Base-by-base conservation (phyloP, 2,888 invertebrate species). In the Drosophila stalkeri region DNA sequence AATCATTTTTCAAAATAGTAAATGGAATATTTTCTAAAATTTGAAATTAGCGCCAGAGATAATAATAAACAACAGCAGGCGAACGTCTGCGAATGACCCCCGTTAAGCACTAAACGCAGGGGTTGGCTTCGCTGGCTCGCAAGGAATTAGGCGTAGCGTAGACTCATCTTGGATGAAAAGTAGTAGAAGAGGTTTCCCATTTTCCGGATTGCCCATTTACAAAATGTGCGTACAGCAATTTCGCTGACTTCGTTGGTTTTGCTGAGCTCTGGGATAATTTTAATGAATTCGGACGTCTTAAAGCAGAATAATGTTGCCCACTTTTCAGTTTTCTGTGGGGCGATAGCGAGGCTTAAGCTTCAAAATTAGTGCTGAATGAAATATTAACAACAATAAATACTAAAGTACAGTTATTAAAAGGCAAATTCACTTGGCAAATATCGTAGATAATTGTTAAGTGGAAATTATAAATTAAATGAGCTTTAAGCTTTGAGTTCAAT, bases 1-100 rank as follows among this genome's bases (percentile, higher is more conserved):
- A 90, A 90, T 90, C 85, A 89, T 91, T 91, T 91, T 89, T 88
- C 87, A 90, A 88, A 91, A 90, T 90, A 86, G 84, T 86, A 81
- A 90, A 89, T 89, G 89, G 82, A 87, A 85, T 83, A 90, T 89
- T 90, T 88, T 76, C 55, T 8, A 70, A 87, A 90, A 86, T 84
- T 90, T 87, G 72, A 78, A 88, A 88, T 82, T 88, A 84, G 86
- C 86, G 84, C 80, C 64, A 70, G 70, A 84, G 84, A 85, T 85
- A 88, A 85, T 85, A 76, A 85, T 88, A 85, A 85, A 85, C 84
- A 85, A 88, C 84, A 85, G 82, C 77, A 70, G 88, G 79, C 85
- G 56, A 47, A 59, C 62, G 63, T 52, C 56, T 35, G 52, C 46
- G 23, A 70, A 59, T 72, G 69, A 61, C 60, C 60, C 49, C 46